Percentiles rank a stretch among this genome's conserved stretches.
Evolutionary conservation across 1,140 invertebrate species (phyloP).

Genomic region (Drosophila miranda): DNA sequence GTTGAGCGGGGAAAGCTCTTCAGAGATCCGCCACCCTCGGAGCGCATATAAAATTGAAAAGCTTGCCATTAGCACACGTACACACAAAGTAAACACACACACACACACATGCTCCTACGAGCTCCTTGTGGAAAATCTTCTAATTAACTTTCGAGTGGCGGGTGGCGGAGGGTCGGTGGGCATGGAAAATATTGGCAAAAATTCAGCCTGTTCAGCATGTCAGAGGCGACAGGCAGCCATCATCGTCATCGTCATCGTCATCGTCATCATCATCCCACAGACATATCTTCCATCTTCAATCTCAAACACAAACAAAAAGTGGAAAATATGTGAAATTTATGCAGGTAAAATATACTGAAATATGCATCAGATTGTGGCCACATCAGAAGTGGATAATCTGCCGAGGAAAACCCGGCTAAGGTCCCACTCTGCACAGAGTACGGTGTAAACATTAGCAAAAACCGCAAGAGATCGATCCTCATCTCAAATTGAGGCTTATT

Average conservation of each 20-base stretch:
- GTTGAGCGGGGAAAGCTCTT: slow-evolving; percentile 41
- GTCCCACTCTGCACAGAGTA: neutral
- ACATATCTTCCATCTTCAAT: neutral
- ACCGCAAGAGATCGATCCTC: neutral
- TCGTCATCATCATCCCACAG: no score
- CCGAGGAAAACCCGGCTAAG: neutral
- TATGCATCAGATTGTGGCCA: slow-evolving; percentile 20
- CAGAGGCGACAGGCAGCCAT: slow-evolving; percentile 7
- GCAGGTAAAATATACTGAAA: neutral
- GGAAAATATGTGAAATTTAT: slow-evolving; percentile 8
- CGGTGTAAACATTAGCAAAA: no score
- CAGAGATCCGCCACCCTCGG: slow-evolving; percentile 28
- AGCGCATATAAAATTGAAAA: slow-evolving; percentile 48
- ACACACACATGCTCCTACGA: slow-evolving; percentile 2
- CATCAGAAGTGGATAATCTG: slow-evolving; percentile 1
- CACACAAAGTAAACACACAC: slow-evolving; percentile 7
- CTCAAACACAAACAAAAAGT: slow-evolving; percentile 46
- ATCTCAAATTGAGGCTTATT: slow-evolving; percentile 1
- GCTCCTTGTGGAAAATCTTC: slow-evolving; percentile 40
- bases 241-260: slow-evolving; percentile 26
- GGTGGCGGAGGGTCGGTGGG: no score
- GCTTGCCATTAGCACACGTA: slow-evolving; percentile 56
- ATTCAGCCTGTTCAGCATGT: slow-evolving; percentile 32
- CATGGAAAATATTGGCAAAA: slow-evolving; percentile 57
- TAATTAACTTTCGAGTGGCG: slow-evolving; percentile 67